Evolutionary conservation across 1,140 invertebrate genomes (phyloP), one percentile per base, ranked within the genome.

Genomic region (Aphelinus certus): DNA sequence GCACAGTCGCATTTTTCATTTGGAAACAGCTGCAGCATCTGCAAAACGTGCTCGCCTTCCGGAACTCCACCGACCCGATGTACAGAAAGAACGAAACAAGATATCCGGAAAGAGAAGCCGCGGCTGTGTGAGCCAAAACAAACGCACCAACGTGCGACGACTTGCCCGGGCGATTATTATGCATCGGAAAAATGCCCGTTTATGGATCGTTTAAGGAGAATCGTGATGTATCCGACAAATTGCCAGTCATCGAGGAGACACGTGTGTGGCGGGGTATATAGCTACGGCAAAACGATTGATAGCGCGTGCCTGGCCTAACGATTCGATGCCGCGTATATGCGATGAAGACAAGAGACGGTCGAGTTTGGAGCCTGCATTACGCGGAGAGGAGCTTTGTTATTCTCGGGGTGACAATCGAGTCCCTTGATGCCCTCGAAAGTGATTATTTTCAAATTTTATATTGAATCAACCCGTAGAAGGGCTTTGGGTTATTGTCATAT

Each of bases 301-400:
- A 53, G 74, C 62, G 69, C 74, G 74, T 76, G 74, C 68, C 47
- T 48, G 2, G 74, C 57, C 56, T 76, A 0, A 7, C 57, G 45
- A 68, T 57, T 68, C 60, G 26, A 26, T 26, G 26, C 26, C 26
- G 26, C 26, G 26, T 26, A 26, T 26, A 26, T 26, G 26, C 26
- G 26, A 26, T 26, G 26, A 26, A 26, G 26, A 26, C 26, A 26
- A 26, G 26, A 26, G 26, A 26, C 26, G 26, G 26, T 26, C 26
- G 26, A 26, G 26, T 26, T 26, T 26, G 26, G 26, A 26, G 26
- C 26, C 26, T 26, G 26, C 26, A 26, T 26, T 26, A 26, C 26
- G 26, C 26, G 26, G 26, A 26, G 26, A 26, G 26, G 0, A 26
- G 26, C 26, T 26, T 26, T 26, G 26, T 26, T 26, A 26, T 26